Evolutionary conservation across 2,113 vertebrate species (phyloP), one percentile per base, ranked within the genome.

Genomic region (Delphinapterus leucas): DNA sequence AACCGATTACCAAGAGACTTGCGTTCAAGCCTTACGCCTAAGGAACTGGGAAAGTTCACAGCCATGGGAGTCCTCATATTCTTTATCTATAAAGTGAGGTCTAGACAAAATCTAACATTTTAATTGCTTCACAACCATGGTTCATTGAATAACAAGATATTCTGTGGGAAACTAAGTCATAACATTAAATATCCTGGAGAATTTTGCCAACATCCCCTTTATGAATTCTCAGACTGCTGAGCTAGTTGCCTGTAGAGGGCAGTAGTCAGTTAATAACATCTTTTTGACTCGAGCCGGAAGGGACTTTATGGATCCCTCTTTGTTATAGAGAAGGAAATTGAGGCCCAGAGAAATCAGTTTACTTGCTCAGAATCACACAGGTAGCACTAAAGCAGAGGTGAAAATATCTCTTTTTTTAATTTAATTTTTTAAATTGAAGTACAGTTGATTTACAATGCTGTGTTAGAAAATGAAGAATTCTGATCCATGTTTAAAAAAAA

Each of bases 241-340:
- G 53, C 47, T 88, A 97, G 15, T 83, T 77, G 65, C 97, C 98
- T 96, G 93, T 88, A 97, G 98, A 98, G 96, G 97, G 97, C 97
- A 97, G 82, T 97, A 90, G 97, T 90, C 73, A 73, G 81, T 96
- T 95, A 96, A 84, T 70, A 96, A 97, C 96, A 25, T 95, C 89
- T 84, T 44, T 89, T 91, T 88, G 90, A 76, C 33, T 94, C n/a
- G 28, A 61, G 36, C 53, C 44, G 47, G 26, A 95, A 96, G 47
- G 11, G 44, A 80, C n/a, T 8, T 93, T 58, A 60, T 67, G 33
- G 53, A 47, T 92, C 3, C 21, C 28, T 31, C 6, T 82, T 84
- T 71, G 23, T 88, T 23, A 49, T 0, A 73, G 33, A 93, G 67
- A 18, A 93, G 25, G 23, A 91, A 89, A 91, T 12, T 8, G 68